These are phyloP conservation scores for Hydrochoerus hydrochaeris DNA, from an alignment of 2,113 vertebrate species.

Conservation along the genomic window DNA sequence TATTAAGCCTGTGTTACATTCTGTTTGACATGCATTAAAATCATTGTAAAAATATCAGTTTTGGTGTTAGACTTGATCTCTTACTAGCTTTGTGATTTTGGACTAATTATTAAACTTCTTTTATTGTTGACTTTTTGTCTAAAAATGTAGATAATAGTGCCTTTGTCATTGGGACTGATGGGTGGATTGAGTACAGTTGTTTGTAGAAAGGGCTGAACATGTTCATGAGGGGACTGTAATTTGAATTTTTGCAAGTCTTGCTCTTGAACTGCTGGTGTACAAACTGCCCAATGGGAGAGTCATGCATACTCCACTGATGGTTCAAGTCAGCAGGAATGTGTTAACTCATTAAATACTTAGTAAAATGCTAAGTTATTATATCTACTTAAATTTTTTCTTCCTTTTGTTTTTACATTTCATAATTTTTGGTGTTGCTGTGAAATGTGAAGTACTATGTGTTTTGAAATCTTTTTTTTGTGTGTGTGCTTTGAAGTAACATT, in stretches of 20 bases:
- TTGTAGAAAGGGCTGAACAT: background rate
- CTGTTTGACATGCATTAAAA: background rate
- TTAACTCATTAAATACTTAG: background rate
- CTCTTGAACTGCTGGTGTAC: background rate
- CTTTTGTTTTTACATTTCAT: background rate
- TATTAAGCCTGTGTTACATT: background rate
- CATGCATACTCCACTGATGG: background rate
- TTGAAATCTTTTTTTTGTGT: background rate
- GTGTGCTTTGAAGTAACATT: conserved; percentile 3
- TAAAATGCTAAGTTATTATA: background rate
- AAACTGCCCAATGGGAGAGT: background rate
- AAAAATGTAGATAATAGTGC: background rate
- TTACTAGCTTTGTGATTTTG: background rate
- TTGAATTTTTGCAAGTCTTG: background rate
- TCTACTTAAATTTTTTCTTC: background rate
- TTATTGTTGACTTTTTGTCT: background rate
- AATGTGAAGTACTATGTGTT: background rate
- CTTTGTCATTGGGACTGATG: background rate
- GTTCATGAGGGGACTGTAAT: background rate
- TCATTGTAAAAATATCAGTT: background rate
- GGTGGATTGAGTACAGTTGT: background rate
- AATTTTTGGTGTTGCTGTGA: background rate
- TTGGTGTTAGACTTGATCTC: background rate
- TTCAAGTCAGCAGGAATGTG: background rate
- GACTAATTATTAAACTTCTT: background rate